phyloP scores from a whole-genome alignment of 2,113 vertebrate genomes.

The Podiceps cristatus region DNA sequence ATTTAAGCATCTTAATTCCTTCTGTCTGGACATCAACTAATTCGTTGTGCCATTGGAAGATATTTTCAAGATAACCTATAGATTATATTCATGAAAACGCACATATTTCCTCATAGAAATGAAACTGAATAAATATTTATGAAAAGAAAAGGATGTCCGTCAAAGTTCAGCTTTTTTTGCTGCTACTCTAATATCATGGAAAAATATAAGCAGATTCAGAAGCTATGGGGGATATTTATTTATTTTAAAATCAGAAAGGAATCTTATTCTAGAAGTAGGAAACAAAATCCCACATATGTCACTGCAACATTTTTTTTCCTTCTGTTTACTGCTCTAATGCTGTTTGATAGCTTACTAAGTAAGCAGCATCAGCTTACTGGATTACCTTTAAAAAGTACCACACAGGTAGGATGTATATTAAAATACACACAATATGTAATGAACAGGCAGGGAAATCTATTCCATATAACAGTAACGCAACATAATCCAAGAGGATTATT shows the following conservation, averaged over 20 bases:
- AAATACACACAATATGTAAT: neutral
- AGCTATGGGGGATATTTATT: neutral
- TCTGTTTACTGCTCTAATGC: slow-evolving; percentile 28
- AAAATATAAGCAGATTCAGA: neutral
- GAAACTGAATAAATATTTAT: neutral
- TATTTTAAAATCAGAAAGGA: neutral
- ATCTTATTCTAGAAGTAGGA: neutral
- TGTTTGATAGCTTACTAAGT: neutral
- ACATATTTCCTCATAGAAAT: neutral
- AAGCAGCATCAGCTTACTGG: neutral
- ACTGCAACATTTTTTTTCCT: neutral
- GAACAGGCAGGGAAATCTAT: neutral
- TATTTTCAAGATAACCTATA: neutral
- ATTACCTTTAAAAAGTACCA: neutral
- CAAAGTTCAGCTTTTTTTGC: neutral
- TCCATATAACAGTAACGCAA: neutral
- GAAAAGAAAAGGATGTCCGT: neutral
- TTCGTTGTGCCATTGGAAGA: neutral
- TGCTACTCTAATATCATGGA: neutral
- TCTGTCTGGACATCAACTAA: neutral
- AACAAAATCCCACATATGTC: neutral
- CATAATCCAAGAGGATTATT: neutral
- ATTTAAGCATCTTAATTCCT: neutral
- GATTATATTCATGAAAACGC: neutral
- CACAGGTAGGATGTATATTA: neutral